phyloP scores from a whole-genome alignment of 1,140 invertebrate genomes.

The Onthophagus taurus region DNA sequence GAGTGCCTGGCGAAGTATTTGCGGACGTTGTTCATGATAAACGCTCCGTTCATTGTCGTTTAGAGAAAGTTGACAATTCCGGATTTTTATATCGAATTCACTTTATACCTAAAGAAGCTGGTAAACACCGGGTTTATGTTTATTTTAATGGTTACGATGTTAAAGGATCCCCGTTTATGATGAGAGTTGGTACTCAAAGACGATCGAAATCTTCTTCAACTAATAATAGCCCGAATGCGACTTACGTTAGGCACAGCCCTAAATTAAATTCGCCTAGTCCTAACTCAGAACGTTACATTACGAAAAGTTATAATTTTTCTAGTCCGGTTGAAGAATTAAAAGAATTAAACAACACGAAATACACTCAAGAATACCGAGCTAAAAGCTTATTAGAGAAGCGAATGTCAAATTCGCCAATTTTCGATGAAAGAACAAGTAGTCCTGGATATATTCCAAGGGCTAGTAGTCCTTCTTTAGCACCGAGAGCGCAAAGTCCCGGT shows the following conservation, averaged over 20 bases:
- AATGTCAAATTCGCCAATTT: constrained; percentile 21
- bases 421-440: constrained; percentile 19
- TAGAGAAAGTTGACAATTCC: constrained; percentile 72
- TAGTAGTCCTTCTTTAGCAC: constrained; percentile 26
- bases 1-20: constrained; percentile 78
- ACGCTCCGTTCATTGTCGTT: constrained; percentile 69
- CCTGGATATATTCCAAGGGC: constrained; percentile 24
- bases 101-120: constrained; percentile 79
- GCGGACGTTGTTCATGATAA: constrained; percentile 83
- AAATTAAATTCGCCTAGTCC: constrained; percentile 24
- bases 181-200: constrained; percentile 63
- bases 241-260: constrained; percentile 37
- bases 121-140: constrained; percentile 87
- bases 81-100: constrained; percentile 67
- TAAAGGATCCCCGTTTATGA: constrained; percentile 78
- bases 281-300: constrained; percentile 8
- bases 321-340: constrained; percentile 29
- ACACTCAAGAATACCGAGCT: constrained; percentile 28
- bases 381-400: constrained; percentile 34
- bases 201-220: constrained; percentile 31
- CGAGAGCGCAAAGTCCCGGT: constrained; percentile 19
- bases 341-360: constrained; percentile 29
- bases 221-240: constrained; percentile 26
- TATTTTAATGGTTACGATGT: constrained; percentile 94
- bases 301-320: constrained; percentile 24